Evolutionary conservation across 2,888 invertebrate genomes (phyloP), one percentile per base, ranked within the genome.

Genomic region (Isotomurus palustris): DNA sequence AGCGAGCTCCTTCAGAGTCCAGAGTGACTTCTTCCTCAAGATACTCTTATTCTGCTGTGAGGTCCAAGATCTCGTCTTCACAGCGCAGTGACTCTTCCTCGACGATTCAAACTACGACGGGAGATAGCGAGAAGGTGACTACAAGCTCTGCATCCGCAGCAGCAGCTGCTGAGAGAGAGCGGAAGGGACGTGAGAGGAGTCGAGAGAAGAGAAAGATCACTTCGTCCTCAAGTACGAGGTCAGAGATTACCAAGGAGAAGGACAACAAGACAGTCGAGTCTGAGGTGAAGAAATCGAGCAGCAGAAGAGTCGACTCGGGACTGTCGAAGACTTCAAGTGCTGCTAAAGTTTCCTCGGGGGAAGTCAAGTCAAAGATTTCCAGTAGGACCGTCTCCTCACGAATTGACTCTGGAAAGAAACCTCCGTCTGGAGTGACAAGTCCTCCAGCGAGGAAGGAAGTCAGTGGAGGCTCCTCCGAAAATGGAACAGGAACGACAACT

Each of bases 331-430:
- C 57, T 27, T 41, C 64, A 27, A 61, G 67, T 24, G 50, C 66
- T 4, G 62, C 65, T 25, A 69, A 68, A 49, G 66, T 67, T 38
- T 53, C 68, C 35, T 49, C 70, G 21, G 50, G 71, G 22, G 56
- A 69, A 40, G 52, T 14, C 8, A 14, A 67, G 43, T 68, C 57
- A 48, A 60, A 67, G 3, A 77, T 80, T 66, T 72, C 74, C 32
- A 78, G 83, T 6, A 78, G 81, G 1, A 83, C 75, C 63, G 74
- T 43, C 6, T 17, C 43, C 6, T 43, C 43, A 3, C 21, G 43
- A 19, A 43, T 24, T 22, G 43, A 43, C 21, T 17, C 43, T 21
- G 43, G 22, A 5, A 43, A 43, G 22, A 43, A 43, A 24, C 22
- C 12, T 8, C 5, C 22, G 10, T 22, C 22, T 6, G 24, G 43